Evolutionary conservation across 1,140 invertebrate species (phyloP).

Genomic region (Vollenhovia emeryi): DNA sequence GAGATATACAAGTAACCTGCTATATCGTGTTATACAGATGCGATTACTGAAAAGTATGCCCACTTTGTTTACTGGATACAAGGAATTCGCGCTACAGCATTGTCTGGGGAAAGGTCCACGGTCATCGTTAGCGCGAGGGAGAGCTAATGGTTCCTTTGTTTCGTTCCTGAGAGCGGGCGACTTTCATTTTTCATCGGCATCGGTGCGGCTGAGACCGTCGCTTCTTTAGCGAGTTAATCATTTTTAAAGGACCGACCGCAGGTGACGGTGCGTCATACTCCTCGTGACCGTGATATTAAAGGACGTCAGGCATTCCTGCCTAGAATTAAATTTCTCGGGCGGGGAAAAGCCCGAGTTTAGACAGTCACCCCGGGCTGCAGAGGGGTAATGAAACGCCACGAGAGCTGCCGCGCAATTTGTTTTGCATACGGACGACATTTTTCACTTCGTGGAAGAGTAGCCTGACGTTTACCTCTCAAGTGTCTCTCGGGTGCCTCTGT

Average conservation of each 20-base stretch:
- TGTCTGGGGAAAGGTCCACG: slow-evolving; percentile 6
- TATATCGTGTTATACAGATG: not conserved
- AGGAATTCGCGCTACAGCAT: not conserved
- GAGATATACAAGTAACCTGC: not conserved
- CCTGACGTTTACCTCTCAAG: slow-evolving; percentile 39
- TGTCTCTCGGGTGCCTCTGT: not conserved
- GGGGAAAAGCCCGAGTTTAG: slow-evolving; percentile 50
- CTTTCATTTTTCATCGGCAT: slow-evolving; percentile 79
- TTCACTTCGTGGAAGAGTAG: slow-evolving; percentile 69
- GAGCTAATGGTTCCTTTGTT: slow-evolving; percentile 77
- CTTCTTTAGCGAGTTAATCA: slow-evolving; percentile 76
- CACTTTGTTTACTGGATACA: not conserved
- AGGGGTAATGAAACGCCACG: slow-evolving; percentile 76
- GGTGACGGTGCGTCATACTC: slow-evolving; percentile 71
- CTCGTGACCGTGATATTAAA: slow-evolving; percentile 67
- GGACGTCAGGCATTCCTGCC: slow-evolving; percentile 45
- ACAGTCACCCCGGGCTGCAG: slow-evolving; percentile 12
- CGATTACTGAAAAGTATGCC: not conserved
- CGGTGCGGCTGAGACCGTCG: slow-evolving; percentile 18
- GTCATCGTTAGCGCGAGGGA: slow-evolving; percentile 33
- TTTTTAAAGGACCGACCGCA: slow-evolving; percentile 79
- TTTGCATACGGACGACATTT: slow-evolving; percentile 77
- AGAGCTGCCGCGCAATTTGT: slow-evolving; percentile 73
- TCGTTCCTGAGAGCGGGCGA: slow-evolving; percentile 43
- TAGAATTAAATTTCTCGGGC: slow-evolving; percentile 73